phyloP scores from a whole-genome alignment of 2,113 vertebrate species.

The Corynorhinus townsendii region DNA sequence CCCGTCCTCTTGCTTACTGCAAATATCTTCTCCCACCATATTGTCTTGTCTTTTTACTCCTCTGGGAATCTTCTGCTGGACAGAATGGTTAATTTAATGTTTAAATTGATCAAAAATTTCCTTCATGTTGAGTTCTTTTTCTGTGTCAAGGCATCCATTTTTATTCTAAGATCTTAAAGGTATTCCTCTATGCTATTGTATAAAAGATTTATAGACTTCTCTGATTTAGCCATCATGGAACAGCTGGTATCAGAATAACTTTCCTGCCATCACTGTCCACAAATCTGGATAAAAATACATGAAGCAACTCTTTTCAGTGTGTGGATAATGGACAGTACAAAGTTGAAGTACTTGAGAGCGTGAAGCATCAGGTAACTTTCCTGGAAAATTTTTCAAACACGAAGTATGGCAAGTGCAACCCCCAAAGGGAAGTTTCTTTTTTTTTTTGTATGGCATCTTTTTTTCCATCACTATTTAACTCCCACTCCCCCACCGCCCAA shows the following conservation, averaged over 20 bases:
- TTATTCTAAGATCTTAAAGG: neutral
- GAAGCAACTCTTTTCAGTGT: neutral
- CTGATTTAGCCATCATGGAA: neutral
- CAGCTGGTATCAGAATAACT: neutral
- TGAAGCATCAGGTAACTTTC: neutral
- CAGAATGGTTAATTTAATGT: neutral
- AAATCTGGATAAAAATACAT: neutral
- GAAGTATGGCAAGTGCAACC: neutral
- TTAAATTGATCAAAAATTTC: neutral
- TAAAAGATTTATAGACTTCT: neutral
- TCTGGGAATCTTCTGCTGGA: neutral
- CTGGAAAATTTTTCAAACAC: neutral
- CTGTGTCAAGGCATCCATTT: neutral
- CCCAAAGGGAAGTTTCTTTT: neutral
- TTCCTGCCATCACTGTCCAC: neutral
- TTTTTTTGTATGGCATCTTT: too few relatives aligned
- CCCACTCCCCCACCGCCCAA: too few relatives aligned
- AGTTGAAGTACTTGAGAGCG: neutral
- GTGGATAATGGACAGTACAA: neutral
- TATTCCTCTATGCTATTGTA: neutral
- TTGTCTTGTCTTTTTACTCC: neutral
- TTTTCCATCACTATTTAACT: too few relatives aligned
- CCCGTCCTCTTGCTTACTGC: neutral
- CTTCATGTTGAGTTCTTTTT: neutral
- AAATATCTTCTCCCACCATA: neutral